Percentiles rank a stretch among this genome's conserved stretches.
phyloP scores from a whole-genome alignment of 2,113 vertebrate genomes.

The Ochotona princeps region DNA sequence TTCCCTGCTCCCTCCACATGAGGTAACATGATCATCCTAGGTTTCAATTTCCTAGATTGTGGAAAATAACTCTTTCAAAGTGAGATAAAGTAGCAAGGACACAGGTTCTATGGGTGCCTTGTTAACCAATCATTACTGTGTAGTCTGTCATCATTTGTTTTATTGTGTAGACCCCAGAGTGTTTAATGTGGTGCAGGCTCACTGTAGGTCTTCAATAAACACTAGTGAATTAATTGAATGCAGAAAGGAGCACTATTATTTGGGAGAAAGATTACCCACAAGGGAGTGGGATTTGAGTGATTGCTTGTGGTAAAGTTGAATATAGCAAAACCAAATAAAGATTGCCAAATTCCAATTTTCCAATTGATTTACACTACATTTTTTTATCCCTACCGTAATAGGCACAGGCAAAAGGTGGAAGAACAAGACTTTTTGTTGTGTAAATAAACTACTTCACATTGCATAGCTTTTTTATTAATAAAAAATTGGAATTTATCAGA shows the following conservation, averaged over 20 bases:
- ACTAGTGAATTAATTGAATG: neutral
- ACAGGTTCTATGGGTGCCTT: neutral
- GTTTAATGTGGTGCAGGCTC: neutral
- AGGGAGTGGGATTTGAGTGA: neutral
- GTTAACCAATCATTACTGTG: neutral
- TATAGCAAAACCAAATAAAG: neutral
- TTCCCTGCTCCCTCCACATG: too few species aligned
- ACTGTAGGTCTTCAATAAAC: neutral
- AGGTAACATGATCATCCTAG: neutral
- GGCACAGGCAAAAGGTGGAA: neutral
- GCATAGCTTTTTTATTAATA: neutral
- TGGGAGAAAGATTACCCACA: neutral
- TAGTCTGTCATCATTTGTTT: neutral
- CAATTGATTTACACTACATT: slow-evolving; percentile 28
- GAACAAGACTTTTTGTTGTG: neutral
- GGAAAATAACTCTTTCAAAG: neutral
- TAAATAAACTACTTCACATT: neutral
- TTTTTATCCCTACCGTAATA: neutral
- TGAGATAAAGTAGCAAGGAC: neutral
- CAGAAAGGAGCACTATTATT: neutral
- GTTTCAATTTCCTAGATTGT: neutral
- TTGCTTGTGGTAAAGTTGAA: neutral
- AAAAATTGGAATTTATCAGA: neutral
- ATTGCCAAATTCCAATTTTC: slow-evolving; percentile 25
- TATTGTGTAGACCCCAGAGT: neutral